Percentiles rank a stretch among this genome's conserved stretches.
phyloP scores from a whole-genome alignment of 2,797 vertebrate species.

The Typhlichthys eigenmanni region DNA sequence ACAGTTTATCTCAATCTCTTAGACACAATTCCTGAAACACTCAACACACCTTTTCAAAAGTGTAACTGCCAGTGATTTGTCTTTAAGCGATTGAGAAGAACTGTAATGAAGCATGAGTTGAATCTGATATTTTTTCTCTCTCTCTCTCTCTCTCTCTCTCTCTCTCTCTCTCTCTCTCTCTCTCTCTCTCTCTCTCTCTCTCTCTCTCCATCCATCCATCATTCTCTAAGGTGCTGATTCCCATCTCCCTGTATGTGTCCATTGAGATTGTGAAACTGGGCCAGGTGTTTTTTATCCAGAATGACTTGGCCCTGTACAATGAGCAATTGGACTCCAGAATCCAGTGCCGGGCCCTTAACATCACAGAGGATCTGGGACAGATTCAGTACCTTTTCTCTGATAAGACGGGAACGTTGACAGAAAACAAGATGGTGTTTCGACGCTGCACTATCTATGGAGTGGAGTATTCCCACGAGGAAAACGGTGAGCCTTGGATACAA shows the following conservation, averaged over 20 bases:
- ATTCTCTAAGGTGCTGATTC: constrained; percentile 89
- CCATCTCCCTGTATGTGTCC: constrained; percentile 94
- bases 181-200: too few species aligned
- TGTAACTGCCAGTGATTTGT: too few species aligned
- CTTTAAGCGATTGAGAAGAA: too few species aligned
- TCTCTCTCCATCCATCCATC: neutral
- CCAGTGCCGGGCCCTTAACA: constrained; percentile 92
- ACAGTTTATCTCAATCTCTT: too few species aligned
- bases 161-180: too few species aligned
- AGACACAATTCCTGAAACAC: too few species aligned
- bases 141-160: too few species aligned
- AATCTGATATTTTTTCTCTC: too few species aligned
- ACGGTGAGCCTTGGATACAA: constrained; percentile 76
- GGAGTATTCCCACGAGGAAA: constrained; percentile 91
- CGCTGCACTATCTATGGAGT: constrained; percentile 90
- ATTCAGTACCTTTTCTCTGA: constrained; percentile 95
- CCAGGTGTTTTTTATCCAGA: constrained; percentile 93
- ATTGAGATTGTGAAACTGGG: constrained; percentile 96
- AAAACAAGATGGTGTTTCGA: constrained; percentile 97
- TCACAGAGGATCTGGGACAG: constrained; percentile 93
- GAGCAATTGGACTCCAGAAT: constrained; percentile 83
- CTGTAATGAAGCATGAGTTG: too few species aligned
- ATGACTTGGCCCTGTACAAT: constrained; percentile 89
- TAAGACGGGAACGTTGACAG: constrained; percentile 96
- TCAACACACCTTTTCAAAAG: too few species aligned